Conservation (phyloP, 1,140 invertebrate species). For the Megalopta genalis region DNA sequence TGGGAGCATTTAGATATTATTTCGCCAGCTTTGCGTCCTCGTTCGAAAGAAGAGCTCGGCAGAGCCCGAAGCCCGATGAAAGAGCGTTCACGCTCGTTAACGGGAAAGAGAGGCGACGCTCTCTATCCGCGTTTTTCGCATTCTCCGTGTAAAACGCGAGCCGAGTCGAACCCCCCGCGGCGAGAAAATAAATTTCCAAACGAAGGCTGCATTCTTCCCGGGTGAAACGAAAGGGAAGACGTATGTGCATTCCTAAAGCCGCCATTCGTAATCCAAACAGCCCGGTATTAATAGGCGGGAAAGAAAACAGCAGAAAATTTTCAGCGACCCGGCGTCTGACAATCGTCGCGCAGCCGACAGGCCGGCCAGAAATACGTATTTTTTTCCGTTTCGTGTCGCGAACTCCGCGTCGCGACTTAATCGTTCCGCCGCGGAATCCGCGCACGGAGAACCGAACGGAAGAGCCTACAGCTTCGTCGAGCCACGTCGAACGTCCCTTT, state of each 20-base stretch:
- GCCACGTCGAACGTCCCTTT: too few species aligned
- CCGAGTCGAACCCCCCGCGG: not conserved
- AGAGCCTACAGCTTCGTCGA: too few species aligned
- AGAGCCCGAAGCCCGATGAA: not conserved
- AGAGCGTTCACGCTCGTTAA: not conserved
- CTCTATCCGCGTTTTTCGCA: not conserved
- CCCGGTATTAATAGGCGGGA: slow-evolving; percentile 58
- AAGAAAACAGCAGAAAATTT: slow-evolving; percentile 62
- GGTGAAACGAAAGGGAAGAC: slow-evolving; percentile 53
- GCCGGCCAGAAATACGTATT: slow-evolving; percentile 49
- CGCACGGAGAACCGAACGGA: not conserved
- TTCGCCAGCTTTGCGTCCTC: not conserved
- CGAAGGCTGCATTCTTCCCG: slow-evolving; percentile 34
- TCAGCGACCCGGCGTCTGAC: slow-evolving; percentile 55
- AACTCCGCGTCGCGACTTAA: slow-evolving; percentile 1
- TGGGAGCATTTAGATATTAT: not conserved
- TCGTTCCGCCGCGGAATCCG: not conserved
- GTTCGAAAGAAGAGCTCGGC: not conserved
- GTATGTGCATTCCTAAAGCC: slow-evolving; percentile 53
- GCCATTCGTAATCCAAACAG: slow-evolving; percentile 61
- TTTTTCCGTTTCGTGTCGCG: slow-evolving; percentile 13
- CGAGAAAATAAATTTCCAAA: slow-evolving; percentile 41
- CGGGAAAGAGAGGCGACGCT: not conserved
- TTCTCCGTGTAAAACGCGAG: not conserved
- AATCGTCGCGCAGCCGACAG: slow-evolving; percentile 54